phyloP scores from a whole-genome alignment of 2,797 vertebrate species.

The Sebastes matsubarae region DNA sequence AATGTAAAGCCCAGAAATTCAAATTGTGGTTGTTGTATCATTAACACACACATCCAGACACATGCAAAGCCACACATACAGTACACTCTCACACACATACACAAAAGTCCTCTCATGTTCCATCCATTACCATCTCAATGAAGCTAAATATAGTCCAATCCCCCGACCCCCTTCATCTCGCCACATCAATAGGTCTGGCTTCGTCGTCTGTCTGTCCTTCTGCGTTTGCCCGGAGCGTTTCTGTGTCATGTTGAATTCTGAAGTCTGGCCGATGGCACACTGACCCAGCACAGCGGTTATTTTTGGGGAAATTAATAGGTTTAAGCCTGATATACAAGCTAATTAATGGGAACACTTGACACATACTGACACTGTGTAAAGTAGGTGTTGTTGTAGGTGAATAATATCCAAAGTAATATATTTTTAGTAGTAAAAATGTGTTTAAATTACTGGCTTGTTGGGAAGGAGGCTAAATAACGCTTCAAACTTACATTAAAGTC shows the following conservation, averaged over 20 bases:
- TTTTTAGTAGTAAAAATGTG: background rate
- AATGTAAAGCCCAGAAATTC: constrained; percentile 32
- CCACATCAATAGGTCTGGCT: constrained; percentile 73
- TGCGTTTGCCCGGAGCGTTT: constrained; percentile 49
- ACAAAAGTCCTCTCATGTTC: constrained; percentile 65
- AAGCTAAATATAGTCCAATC: constrained; percentile 77
- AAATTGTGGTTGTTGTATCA: constrained; percentile 21
- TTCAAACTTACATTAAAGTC: too few species aligned
- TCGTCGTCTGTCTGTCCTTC: constrained; percentile 47
- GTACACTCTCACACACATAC: constrained; percentile 12
- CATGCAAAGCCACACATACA: background rate
- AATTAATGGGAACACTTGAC: background rate
- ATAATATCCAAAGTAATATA: background rate
- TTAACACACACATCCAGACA: constrained; percentile 21
- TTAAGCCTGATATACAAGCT: background rate
- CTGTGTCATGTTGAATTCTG: constrained; percentile 44
- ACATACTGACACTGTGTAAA: background rate
- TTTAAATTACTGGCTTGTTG: too few species aligned
- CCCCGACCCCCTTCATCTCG: constrained; percentile 68
- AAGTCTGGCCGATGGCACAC: constrained; percentile 23
- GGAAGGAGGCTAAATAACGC: too few species aligned
- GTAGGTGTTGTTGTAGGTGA: background rate
- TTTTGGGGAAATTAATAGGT: constrained; percentile 4
- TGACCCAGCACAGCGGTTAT: constrained; percentile 35
- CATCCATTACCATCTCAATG: constrained; percentile 80